Evolutionary conservation across 1,140 invertebrate genomes (phyloP).

Genomic region (Nomia melanderi): DNA sequence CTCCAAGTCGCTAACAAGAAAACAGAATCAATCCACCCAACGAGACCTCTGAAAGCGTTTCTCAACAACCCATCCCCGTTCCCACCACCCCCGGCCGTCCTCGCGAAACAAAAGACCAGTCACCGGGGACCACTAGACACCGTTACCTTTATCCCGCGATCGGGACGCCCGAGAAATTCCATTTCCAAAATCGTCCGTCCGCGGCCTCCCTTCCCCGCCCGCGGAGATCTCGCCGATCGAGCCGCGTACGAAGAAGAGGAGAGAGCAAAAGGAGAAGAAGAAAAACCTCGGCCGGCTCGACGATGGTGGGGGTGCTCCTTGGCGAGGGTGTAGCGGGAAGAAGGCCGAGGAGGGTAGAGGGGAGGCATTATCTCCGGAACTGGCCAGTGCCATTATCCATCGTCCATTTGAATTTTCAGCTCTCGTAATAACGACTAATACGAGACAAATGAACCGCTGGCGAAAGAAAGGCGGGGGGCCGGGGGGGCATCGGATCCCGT

Average conservation of each 20-base stretch:
- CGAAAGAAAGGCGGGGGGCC: conserved; percentile 36
- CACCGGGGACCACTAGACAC: neutral
- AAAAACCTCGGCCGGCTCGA: neutral
- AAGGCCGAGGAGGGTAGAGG: neutral
- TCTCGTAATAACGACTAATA: conserved; percentile 77
- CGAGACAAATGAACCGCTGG: conserved; percentile 76
- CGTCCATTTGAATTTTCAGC: conserved; percentile 74
- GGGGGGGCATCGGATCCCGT: conserved; percentile 4
- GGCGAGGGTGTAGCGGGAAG: too few relatives aligned
- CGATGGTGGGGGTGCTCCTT: neutral
- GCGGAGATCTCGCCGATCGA: neutral
- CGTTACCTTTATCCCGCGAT: neutral
- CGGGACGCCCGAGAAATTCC: neutral
- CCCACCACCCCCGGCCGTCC: neutral
- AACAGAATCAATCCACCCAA: too few relatives aligned
- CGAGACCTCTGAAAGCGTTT: too few relatives aligned
- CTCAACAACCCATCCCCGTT: too few relatives aligned
- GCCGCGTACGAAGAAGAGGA: neutral
- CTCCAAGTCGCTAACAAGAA: too few relatives aligned
- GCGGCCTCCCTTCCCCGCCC: neutral
- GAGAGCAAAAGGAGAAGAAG: neutral
- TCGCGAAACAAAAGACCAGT: neutral
- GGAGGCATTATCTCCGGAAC: conserved; percentile 55
- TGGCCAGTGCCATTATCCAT: conserved; percentile 64
- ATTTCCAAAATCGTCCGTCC: conserved; percentile 18